Conservation (phyloP, 2,888 invertebrate species). For the Girardia tigrina region DNA sequence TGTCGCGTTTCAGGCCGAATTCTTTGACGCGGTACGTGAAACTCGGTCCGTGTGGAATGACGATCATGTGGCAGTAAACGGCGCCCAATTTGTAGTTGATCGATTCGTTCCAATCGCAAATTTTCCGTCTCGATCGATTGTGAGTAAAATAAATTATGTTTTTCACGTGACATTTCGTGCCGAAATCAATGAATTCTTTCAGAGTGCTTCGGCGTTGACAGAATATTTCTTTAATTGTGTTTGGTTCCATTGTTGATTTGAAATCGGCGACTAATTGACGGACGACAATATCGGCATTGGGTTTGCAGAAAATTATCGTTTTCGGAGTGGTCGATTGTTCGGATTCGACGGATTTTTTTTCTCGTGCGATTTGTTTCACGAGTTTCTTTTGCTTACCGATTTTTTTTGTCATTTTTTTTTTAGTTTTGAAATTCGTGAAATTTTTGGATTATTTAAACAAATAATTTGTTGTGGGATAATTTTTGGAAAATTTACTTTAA, state of each 20-base stretch:
- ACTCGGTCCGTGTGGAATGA: background rate
- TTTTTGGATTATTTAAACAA: no score
- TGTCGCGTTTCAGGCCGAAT: background rate
- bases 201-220: background rate
- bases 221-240: background rate
- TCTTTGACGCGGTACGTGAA: constrained; percentile 14
- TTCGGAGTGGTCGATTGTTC: background rate
- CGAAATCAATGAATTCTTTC: background rate
- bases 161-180: background rate
- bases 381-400: background rate
- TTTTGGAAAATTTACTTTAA: no score
- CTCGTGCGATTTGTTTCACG: background rate
- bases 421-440: no score
- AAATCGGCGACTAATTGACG: background rate
- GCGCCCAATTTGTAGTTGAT: background rate
- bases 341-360: background rate
- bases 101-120: background rate
- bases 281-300: background rate
- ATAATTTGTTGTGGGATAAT: no score
- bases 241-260: background rate
- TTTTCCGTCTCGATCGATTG: background rate
- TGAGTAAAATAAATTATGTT: constrained; percentile 1
- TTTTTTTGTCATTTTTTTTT: background rate
- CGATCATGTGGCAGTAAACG: background rate
- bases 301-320: background rate